Evolutionary conservation across 2,888 invertebrate genomes (phyloP).

Genomic region (Polylopha cassiicola): DNA sequence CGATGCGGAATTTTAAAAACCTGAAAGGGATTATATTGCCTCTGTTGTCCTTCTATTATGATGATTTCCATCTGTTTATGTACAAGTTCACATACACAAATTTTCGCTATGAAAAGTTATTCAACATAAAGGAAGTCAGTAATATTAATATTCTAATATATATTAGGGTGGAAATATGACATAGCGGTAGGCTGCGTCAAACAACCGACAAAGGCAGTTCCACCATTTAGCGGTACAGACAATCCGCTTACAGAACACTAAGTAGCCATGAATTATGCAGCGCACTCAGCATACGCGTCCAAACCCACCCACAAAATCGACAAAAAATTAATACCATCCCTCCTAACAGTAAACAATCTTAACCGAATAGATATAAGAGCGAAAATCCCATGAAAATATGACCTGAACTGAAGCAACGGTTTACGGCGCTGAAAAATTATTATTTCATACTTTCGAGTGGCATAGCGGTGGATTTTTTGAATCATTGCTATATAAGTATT

Average conservation of each 20-base stretch:
- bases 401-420: too few species aligned
- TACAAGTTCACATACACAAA: too few species aligned
- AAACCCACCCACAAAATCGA: conserved; percentile 1
- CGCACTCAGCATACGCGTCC: conserved; percentile 38
- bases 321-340: neutral
- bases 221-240: conserved; percentile 51
- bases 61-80: too few species aligned
- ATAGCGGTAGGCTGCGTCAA: conserved; percentile 29
- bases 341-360: too few species aligned
- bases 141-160: neutral
- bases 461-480: conserved; percentile 3
- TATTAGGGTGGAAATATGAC: conserved; percentile 8
- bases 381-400: too few species aligned
- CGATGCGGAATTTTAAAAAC: too few species aligned
- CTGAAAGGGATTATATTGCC: too few species aligned
- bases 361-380: neutral
- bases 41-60: too few species aligned
- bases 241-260: conserved; percentile 62
- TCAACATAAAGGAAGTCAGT: conserved; percentile 4
- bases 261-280: conserved; percentile 60
- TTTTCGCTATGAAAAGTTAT: too few species aligned
- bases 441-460: conserved; percentile 2
- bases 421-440: conserved; percentile 13
- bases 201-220: conserved; percentile 48
- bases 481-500: conserved; percentile 1